Base-by-base conservation (phyloP, 2,888 invertebrate species). In the Corbicula japonica region DNA sequence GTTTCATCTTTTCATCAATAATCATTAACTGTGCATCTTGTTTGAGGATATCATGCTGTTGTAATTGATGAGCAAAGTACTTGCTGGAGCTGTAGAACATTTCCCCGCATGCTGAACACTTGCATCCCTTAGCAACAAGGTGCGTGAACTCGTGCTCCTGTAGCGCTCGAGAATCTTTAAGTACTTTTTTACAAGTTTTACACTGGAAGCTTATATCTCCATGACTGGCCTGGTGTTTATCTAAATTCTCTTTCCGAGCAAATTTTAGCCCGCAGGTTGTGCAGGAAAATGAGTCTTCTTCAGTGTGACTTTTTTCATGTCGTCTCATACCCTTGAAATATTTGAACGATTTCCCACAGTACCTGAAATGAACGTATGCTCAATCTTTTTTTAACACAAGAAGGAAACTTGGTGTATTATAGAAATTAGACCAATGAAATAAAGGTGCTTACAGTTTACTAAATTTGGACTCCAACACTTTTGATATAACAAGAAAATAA, bases 301-400 rank as follows among this genome's bases (percentile, higher is more conserved):
- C 80, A 18, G n/a, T 41, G 26, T 80, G 80, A 34, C 68, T 75
- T 34, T 80, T 76, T 62, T 80, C 80, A 70, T 80, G 80, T 12
- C 80, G 58, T 35, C 69, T 58, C 65, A 80, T 63, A 5, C 80
- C 80, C 32, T 80, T 76, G 12, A 44, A 61, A 32, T 80, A 76
- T 38, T 80, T 80, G 48, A 80, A 80, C 32, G 76, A 70, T 56
- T 80, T 80, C 26, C 80, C 80, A 66, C 80, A 80, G 30, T 66
- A 80, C 32, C 80, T 80, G 50, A 15, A 66, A 62, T n/a, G n/a
- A n/a, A n/a, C n/a, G n/a, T n/a, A n/a, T n/a, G n/a, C n/a, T n/a
- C n/a, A n/a, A n/a, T n/a, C n/a, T n/a, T n/a, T n/a, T n/a, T n/a
- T n/a, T n/a, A n/a, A n/a, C n/a, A n/a, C n/a, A n/a, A n/a, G n/a